Evolutionary conservation across 2,113 vertebrate genomes (phyloP).

Genomic region (Heterotis niloticus): DNA sequence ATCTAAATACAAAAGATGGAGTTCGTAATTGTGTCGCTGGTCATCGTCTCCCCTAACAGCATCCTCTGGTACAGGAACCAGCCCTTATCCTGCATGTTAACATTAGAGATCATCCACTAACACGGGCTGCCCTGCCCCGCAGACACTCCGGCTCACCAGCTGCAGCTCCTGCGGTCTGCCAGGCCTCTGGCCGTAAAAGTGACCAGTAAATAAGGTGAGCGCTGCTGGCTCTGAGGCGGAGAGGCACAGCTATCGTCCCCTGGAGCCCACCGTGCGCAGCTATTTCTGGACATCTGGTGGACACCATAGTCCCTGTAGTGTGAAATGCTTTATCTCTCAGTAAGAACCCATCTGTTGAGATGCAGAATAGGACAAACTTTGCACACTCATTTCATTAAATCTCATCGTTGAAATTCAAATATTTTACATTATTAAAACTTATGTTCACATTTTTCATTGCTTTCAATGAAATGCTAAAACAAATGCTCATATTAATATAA

Average conservation of each 20-base stretch:
- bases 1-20: no score
- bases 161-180: not conserved
- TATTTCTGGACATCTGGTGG: conserved; percentile 19
- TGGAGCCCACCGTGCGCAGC: not conserved
- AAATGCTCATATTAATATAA: no score
- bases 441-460: no score
- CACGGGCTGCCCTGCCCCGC: no score
- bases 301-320: not conserved
- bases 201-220: conserved; percentile 1
- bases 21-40: not conserved
- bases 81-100: no score
- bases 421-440: no score
- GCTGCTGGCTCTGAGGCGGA: not conserved
- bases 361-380: not conserved
- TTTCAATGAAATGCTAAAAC: no score
- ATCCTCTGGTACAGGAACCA: no score
- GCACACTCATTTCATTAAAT: not conserved
- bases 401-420: no score
- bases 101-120: no score
- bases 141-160: not conserved
- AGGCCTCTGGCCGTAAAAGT: conserved; percentile 6
- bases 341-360: conserved; percentile 18
- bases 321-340: conserved; percentile 10
- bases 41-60: not conserved
- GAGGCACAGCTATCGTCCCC: not conserved